Conservation (phyloP, 2,113 vertebrate species). For the Ctenodactylus gundi region DNA sequence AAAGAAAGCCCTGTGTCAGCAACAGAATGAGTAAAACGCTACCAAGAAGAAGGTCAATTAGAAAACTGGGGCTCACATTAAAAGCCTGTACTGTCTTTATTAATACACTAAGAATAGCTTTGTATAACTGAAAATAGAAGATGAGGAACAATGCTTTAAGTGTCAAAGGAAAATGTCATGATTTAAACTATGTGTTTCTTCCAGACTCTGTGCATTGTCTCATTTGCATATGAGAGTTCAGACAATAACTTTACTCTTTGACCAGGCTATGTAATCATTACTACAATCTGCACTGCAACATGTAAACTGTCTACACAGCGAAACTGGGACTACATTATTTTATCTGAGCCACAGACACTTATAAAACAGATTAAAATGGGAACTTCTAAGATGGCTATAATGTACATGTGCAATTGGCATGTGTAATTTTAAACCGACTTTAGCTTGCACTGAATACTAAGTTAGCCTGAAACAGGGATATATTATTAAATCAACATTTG, state of each 20-base stretch:
- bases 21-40: conserved; percentile 14
- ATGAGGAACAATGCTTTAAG: background rate
- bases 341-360: background rate
- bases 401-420: background rate
- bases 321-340: background rate
- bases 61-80: conserved; percentile 9
- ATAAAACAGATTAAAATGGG: conserved; percentile 21
- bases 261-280: conserved; percentile 38
- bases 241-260: conserved; percentile 48
- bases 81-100: background rate
- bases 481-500: conserved; percentile 18
- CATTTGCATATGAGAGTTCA: background rate
- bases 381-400: background rate
- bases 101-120: background rate
- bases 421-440: conserved; percentile 17
- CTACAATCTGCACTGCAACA: conserved; percentile 5
- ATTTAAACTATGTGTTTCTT: background rate
- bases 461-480: background rate
- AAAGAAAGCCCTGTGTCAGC: conserved; percentile 4
- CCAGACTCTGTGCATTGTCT: background rate
- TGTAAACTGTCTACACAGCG: background rate
- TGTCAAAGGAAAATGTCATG: background rate
- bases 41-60: background rate
- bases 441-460: background rate
- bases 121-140: conserved; percentile 25